phyloP scores from a whole-genome alignment of 2,888 invertebrate species.

The Nasonovia ribisnigri region DNA sequence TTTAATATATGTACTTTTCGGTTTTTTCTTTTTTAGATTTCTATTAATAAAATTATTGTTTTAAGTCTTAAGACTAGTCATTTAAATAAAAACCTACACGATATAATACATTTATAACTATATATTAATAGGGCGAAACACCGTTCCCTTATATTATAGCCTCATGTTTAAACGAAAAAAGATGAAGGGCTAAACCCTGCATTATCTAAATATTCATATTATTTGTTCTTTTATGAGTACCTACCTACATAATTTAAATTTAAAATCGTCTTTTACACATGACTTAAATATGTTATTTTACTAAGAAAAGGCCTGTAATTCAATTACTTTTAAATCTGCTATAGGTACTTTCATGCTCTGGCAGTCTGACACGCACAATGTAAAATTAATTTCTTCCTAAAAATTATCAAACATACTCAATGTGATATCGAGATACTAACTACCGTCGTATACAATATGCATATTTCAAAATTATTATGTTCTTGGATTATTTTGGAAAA shows the following conservation, averaged over 20 bases:
- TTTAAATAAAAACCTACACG: neutral
- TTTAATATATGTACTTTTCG: neutral
- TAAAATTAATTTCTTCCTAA: too few relatives aligned
- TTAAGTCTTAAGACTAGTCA: neutral
- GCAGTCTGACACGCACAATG: too few relatives aligned
- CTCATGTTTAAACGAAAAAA: neutral
- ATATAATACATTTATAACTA: neutral
- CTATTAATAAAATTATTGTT: neutral
- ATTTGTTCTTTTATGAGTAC: neutral
- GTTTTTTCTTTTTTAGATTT: neutral
- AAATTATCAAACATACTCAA: too few relatives aligned
- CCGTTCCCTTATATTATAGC: neutral
- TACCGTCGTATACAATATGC: too few relatives aligned
- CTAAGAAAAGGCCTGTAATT: neutral
- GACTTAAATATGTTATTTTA: neutral
- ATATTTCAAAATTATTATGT: too few relatives aligned
- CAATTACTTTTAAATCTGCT: neutral
- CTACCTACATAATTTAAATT: neutral
- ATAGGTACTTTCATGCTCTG: neutral
- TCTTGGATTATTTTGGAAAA: too few relatives aligned
- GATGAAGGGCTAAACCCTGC: accelerated
- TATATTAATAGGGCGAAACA: neutral
- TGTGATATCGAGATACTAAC: too few relatives aligned
- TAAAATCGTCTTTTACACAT: neutral
- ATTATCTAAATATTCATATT: neutral